Base-by-base conservation (phyloP, 2,888 invertebrate genomes). In the Epistrophella euchroma region DNA sequence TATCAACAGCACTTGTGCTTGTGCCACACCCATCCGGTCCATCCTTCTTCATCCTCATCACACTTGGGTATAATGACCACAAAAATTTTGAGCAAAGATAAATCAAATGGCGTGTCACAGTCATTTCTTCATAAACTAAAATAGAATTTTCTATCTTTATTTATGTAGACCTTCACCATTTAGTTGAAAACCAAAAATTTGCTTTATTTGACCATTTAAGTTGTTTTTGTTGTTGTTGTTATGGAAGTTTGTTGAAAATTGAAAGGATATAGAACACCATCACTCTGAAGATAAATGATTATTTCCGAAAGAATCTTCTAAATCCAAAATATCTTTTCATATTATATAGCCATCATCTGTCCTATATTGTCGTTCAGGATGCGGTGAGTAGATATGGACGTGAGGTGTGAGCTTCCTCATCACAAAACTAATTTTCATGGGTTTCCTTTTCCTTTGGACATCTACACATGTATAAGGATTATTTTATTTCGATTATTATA, bases 1-100 rank as follows among this genome's bases (percentile, higher is more conserved):
- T 58, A 32, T 32, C 66, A 58, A 60, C n/a, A 52, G 15, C 76
- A 52, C 56, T 71, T 81, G 75, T 35, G 19, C 19, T 25, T 25
- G 32, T 32, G 32, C 32, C 55, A 7, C 17, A 35, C 13, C 25
- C 45, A 15, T 10, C 22, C 11, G 19, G 13, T 28, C 45, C 68
- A 47, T 4, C 37, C 52, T 3, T 32, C 35, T 28, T 4, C 4
- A 2, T 28, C 2, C 4, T 28, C 32, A 32, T 32, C 32, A 7
- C 32, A 32, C 5, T 32, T 32, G 9, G 9, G 32, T 32, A 9
- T 32, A 32, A 32, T 32, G 64, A 47, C 45, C 19, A 35, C 47
- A 28, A 47, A 19, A 66, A 66, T 35, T 66, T 64, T 7, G 17
- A 32, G 47, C 15, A 19, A 19, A 35, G 32, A 66, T 66, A 47